Evolutionary conservation across 35 echinoderm and acorn worm genomes (phyloP).

Genomic region (Hemicentrotus pulcherrimus): DNA sequence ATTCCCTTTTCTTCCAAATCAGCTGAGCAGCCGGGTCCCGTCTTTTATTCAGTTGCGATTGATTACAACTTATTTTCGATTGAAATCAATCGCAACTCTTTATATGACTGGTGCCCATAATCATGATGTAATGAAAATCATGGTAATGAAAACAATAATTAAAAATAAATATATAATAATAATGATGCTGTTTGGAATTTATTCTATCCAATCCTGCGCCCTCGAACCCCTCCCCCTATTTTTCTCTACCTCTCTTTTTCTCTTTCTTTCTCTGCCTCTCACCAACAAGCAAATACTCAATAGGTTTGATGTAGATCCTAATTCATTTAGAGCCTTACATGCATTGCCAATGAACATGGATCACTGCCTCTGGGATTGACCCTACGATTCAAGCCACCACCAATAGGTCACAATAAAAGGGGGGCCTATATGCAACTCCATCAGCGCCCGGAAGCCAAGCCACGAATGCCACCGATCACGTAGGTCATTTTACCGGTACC

Average conservation of each 20-base stretch:
- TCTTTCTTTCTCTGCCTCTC: neutral
- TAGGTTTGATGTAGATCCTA: neutral
- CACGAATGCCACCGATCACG: constrained; percentile 12
- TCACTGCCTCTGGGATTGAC: neutral
- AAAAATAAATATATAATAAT: too few species aligned
- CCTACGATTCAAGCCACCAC: neutral
- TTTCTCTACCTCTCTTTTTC: neutral
- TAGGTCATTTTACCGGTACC: neutral
- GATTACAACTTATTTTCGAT: too few species aligned
- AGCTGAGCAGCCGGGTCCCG: too few species aligned
- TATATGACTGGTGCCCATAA: too few species aligned
- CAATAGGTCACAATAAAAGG: neutral
- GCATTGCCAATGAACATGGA: neutral
- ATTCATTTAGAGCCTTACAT: neutral
- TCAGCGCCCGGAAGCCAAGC: neutral
- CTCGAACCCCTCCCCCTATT: neutral
- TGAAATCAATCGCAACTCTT: too few species aligned
- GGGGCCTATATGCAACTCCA: neutral
- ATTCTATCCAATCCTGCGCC: too few species aligned
- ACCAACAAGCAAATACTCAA: neutral
- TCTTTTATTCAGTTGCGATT: too few species aligned
- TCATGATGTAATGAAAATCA: too few species aligned
- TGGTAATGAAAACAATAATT: too few species aligned
- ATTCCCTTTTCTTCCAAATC: too few species aligned
- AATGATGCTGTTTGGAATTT: too few species aligned